A percentile compares a stretch with the other conserved stretches of the same genome.
phyloP scores from a whole-genome alignment of 1,140 invertebrate genomes.

The Paralvinella palmiformis region DNA sequence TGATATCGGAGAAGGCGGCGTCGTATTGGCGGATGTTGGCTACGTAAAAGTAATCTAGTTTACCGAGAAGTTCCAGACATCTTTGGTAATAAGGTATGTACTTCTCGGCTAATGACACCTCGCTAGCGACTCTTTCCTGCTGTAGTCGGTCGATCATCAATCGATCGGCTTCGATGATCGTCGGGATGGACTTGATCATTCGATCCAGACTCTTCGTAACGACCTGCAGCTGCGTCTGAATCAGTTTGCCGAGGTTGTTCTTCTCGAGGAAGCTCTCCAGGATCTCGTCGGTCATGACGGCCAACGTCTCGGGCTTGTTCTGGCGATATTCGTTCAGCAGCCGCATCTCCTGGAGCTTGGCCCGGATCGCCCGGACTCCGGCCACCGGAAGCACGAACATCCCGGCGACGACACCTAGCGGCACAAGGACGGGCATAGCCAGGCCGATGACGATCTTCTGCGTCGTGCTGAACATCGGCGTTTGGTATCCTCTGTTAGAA shows the following conservation, averaged over 20 bases:
- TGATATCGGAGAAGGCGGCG: neutral
- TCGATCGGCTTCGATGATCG: neutral
- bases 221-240: neutral
- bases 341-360: neutral
- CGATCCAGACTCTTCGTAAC: neutral
- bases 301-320: conserved; percentile 1
- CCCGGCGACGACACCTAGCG: neutral
- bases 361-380: neutral
- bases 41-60: neutral
- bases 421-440: neutral
- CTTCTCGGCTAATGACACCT: neutral
- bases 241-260: neutral
- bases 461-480: neutral
- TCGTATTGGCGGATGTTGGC: neutral
- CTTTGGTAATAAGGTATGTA: neutral
- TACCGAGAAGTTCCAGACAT: neutral
- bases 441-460: neutral
- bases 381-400: neutral
- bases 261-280: neutral
- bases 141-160: neutral
- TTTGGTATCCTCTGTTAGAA: neutral
- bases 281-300: neutral
- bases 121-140: neutral
- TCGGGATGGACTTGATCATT: neutral
- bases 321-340: neutral